Percentiles rank a stretch among this genome's conserved stretches.
phyloP scores from a whole-genome alignment of 2,113 vertebrate species.

The Istiophorus platypterus region DNA sequence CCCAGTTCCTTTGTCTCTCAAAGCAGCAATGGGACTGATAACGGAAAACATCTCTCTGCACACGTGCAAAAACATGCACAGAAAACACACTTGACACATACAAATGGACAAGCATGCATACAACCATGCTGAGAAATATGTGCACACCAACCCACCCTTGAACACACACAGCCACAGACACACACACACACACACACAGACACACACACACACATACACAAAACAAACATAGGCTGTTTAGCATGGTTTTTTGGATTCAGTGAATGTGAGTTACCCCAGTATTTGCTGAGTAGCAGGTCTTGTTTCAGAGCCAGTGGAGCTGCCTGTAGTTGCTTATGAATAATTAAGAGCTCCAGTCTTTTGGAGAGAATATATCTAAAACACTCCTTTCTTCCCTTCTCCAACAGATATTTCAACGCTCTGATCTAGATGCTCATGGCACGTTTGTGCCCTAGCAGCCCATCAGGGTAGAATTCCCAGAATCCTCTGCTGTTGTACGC shows the following conservation, averaged over 20 bases:
- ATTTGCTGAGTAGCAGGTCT: slow-evolving; percentile 80
- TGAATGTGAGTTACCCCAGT: slow-evolving; percentile 77
- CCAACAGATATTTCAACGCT: slow-evolving; percentile 59
- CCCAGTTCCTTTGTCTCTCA: slow-evolving; percentile 67
- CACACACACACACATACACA: slow-evolving; percentile 16
- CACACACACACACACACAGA: slow-evolving; percentile 29
- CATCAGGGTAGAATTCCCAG: slow-evolving; percentile 58
- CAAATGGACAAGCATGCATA: slow-evolving; percentile 38
- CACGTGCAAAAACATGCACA: slow-evolving; percentile 37
- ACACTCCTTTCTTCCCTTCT: slow-evolving; percentile 67
- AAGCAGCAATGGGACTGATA: slow-evolving; percentile 47
- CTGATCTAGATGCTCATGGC: slow-evolving; percentile 55
- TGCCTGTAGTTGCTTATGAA: slow-evolving; percentile 80
- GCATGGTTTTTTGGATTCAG: slow-evolving; percentile 73
- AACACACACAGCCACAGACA: slow-evolving; percentile 23
- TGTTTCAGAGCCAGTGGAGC: slow-evolving; percentile 76
- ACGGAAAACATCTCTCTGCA: slow-evolving; percentile 34
- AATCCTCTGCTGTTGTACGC: slow-evolving; percentile 48
- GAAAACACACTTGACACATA: slow-evolving; percentile 34
- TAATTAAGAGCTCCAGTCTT: slow-evolving; percentile 79
- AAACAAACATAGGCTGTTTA: slow-evolving; percentile 63
- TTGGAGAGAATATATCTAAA: slow-evolving; percentile 76
- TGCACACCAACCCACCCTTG: neutral
- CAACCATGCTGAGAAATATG: slow-evolving; percentile 16
- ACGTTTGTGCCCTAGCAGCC: slow-evolving; percentile 50